Conservation (phyloP, 2,113 vertebrate genomes). For the Psittacus erithacus region DNA sequence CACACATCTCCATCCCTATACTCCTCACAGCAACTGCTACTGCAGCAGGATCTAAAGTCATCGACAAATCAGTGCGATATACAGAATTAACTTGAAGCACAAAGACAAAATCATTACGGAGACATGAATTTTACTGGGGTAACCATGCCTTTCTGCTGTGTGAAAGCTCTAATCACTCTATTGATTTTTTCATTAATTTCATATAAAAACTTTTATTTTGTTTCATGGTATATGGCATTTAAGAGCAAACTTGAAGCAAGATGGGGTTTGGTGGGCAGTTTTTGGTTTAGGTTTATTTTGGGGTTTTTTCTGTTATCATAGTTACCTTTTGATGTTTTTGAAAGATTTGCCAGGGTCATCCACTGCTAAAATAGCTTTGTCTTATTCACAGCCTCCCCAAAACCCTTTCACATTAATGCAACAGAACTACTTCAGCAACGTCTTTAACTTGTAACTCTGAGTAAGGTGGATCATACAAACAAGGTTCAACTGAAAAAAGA, state of each 20-base stretch:
- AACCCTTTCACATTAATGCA: not conserved
- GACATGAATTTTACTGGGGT: not conserved
- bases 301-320: not conserved
- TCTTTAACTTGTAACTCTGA: not conserved
- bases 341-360: not conserved
- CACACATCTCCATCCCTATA: not conserved
- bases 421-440: not conserved
- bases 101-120: not conserved
- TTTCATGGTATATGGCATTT: not conserved
- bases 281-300: not conserved
- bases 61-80: not conserved
- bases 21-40: not conserved
- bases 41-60: not conserved
- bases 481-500: not conserved
- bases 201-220: not conserved
- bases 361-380: not conserved
- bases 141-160: not conserved
- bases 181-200: not conserved
- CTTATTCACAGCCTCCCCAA: not conserved
- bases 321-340: not conserved
- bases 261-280: not conserved
- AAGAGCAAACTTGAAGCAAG: not conserved
- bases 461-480: not conserved
- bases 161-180: not conserved
- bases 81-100: not conserved